Base-by-base conservation (phyloP, 2,888 invertebrate species). In the Cetonia aurata region DNA sequence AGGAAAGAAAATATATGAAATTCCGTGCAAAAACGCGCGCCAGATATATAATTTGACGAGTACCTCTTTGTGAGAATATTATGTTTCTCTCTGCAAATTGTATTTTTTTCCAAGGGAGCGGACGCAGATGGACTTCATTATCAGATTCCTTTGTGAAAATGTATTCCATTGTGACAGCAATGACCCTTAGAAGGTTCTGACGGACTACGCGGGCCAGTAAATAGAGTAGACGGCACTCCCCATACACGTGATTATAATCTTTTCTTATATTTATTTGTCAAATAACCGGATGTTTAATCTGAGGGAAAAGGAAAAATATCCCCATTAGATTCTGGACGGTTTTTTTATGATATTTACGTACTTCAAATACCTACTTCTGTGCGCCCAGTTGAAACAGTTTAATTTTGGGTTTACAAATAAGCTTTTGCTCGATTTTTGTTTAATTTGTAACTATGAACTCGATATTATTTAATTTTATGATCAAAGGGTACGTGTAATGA, bases 121-220 rank as follows among this genome's bases (percentile, higher is more conserved):
- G 60, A 60, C 60, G 46, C 60, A 60, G 60, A 60, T 60, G 60
- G 60, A 60, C 60, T 60, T 60, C 60, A 60, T 60, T 60, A 60
- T 60, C 60, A 31, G 46, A n/a, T 31, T 60, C 60, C 60, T 60
- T 60, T 60, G 60, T 60, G 48, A 17, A 60, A 60, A 60, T 31
- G 46, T 48, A 31, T 60, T 60, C 60, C 25, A 48, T 60, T 60
- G 60, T 60, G 60, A 46, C 60, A 48, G 60, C 17, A 31, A 15
- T 13, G 19, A 8, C 48, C n/a, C 25, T 60, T 13, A 19, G 48
- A 41, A 46, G 33, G 48, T 60, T 60, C 25, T 48, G 13, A 48
- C 48, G 56, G 25, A 25, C 25, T 25, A 25, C 25, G 25, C 25
- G 25, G 25, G 25, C 4, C 25, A 25, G 25, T 25, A 25, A 25